Conservation (phyloP, 2,888 invertebrate species). For the Scelioninae gen. 1 region DNA sequence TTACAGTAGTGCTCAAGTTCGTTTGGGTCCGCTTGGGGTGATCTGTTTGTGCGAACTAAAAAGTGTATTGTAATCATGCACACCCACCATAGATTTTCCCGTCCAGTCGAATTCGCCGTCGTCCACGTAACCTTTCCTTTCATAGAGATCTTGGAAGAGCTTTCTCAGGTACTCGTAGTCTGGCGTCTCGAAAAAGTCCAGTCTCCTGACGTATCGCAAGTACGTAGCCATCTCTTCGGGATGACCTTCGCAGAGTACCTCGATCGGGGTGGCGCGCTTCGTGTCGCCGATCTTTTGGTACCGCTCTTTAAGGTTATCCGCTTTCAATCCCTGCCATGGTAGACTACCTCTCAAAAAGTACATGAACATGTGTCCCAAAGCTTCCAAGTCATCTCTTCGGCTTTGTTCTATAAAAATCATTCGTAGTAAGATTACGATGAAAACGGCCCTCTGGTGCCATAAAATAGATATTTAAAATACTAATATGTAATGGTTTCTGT, state of each 20-base stretch:
- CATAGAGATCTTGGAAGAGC: conserved; percentile 96
- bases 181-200: conserved; percentile 99
- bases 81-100: conserved; percentile 89
- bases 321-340: conserved; percentile 99
- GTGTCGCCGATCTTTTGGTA: conserved; percentile 99
- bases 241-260: conserved; percentile 93
- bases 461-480: too few species aligned
- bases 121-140: conserved; percentile 93
- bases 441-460: too few species aligned
- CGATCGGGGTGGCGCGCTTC: conserved; percentile 99
- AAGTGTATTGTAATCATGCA: conserved; percentile 22
- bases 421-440: too few species aligned
- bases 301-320: conserved; percentile 99
- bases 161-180: conserved; percentile 99
- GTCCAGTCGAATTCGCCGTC: conserved; percentile 98
- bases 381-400: conserved; percentile 99
- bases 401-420: conserved; percentile 92
- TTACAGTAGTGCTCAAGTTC: conserved; percentile 17
- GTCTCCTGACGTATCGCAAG: conserved; percentile 96
- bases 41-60: conserved; percentile 10
- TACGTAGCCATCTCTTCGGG: conserved; percentile 99
- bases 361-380: conserved; percentile 99
- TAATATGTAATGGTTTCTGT: too few species aligned
- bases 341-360: conserved; percentile 99
- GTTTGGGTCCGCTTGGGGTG: not conserved